Percentiles rank a stretch among this genome's conserved stretches.
phyloP scores from a whole-genome alignment of 1,140 invertebrate species.

The Platorchestia sp. region DNA sequence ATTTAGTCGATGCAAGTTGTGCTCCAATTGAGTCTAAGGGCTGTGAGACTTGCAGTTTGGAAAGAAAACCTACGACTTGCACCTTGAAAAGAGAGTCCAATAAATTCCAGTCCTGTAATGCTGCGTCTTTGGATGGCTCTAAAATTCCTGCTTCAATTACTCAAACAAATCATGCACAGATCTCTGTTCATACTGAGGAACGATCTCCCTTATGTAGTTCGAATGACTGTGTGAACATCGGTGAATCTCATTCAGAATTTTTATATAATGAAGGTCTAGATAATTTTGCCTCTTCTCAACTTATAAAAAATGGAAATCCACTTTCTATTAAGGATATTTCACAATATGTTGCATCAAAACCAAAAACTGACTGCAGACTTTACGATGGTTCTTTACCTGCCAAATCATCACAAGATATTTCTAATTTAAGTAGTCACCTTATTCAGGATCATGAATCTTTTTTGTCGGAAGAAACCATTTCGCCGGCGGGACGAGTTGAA shows the following conservation, averaged over 20 bases:
- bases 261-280: not conserved
- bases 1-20: not conserved
- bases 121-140: too few species aligned
- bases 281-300: not conserved
- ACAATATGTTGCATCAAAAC: not conserved
- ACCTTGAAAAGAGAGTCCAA: too few species aligned
- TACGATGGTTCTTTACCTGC: not conserved
- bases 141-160: too few species aligned
- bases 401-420: not conserved
- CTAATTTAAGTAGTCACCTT: not conserved
- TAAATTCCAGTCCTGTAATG: too few species aligned
- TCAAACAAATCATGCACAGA: too few species aligned
- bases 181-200: not conserved
- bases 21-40: not conserved
- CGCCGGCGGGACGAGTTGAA: not conserved
- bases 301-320: not conserved
- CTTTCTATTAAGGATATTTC: not conserved
- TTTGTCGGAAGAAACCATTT: not conserved
- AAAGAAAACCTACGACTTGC: too few species aligned
- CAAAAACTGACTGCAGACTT: not conserved
- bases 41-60: too few species aligned
- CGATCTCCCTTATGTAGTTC: not conserved
- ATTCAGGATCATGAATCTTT: not conserved
- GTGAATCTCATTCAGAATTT: not conserved
- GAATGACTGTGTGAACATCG: not conserved